Conservation (phyloP, 2,888 invertebrate genomes). For the Carterocephalus palaemon region DNA sequence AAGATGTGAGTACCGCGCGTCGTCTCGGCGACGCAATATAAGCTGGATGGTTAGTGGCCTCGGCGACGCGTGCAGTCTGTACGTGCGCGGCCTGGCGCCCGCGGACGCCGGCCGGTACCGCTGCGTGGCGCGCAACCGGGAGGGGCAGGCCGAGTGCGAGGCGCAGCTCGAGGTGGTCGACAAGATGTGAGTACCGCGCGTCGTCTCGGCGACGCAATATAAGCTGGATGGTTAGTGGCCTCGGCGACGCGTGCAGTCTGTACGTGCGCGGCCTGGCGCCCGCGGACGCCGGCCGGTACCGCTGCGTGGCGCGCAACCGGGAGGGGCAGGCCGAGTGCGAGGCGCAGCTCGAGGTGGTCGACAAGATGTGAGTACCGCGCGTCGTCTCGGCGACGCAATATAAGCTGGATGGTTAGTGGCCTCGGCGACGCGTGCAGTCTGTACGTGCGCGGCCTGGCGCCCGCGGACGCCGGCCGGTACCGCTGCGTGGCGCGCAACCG, state of each 20-base stretch:
- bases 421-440: constrained; percentile 90
- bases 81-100: constrained; percentile 82
- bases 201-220: no score
- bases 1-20: constrained; percentile 82
- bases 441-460: constrained; percentile 83
- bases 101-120: constrained; percentile 86
- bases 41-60: no score
- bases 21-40: no score
- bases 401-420: no score
- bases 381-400: no score
- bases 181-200: constrained; percentile 82
- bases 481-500: constrained; percentile 88
- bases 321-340: constrained; percentile 89
- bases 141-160: constrained; percentile 87
- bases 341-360: constrained; percentile 86
- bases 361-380: constrained; percentile 84
- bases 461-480: constrained; percentile 85
- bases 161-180: constrained; percentile 88
- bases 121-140: constrained; percentile 88
- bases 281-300: constrained; percentile 86
- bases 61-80: constrained; percentile 88
- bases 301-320: constrained; percentile 87
- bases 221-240: no score
- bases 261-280: constrained; percentile 84
- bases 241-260: constrained; percentile 88